Conservation (phyloP, 2,888 invertebrate genomes). For the Ormia ochracea region DNA sequence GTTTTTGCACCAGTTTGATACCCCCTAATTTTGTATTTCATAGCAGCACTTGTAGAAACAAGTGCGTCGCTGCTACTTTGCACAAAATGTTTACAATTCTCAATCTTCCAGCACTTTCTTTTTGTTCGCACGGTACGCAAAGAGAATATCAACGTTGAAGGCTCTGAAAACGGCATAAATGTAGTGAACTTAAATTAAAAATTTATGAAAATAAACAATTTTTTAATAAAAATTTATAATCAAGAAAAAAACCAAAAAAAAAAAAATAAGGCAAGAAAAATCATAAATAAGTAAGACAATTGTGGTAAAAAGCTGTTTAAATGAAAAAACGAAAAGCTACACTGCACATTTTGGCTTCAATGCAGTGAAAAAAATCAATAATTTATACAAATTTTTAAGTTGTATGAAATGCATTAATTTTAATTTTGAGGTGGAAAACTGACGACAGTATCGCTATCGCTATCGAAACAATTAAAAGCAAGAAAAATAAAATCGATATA, state of each 20-base stretch:
- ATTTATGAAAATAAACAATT: constrained; percentile 1
- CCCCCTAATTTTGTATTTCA: constrained; percentile 1
- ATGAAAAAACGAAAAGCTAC: neutral
- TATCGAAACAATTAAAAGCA: too few relatives aligned
- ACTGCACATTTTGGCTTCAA: neutral
- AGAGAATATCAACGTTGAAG: constrained; percentile 30
- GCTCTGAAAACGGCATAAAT: constrained; percentile 35
- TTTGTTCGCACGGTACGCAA: constrained; percentile 33
- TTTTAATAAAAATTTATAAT: neutral
- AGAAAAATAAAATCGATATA: too few relatives aligned
- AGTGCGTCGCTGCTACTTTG: neutral
- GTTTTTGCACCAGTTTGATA: neutral
- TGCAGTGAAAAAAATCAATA: constrained; percentile 48
- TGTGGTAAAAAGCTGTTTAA: neutral
- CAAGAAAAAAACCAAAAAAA: neutral
- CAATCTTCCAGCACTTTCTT: neutral
- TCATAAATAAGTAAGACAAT: neutral
- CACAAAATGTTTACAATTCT: neutral
- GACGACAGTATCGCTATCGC: too few relatives aligned
- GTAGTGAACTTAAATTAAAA: constrained; percentile 43
- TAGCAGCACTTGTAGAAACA: too few relatives aligned
- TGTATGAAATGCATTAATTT: neutral
- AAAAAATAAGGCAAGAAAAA: neutral
- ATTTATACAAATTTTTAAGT: constrained; percentile 17
- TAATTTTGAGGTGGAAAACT: too few relatives aligned